Conservation (phyloP, 2,113 vertebrate species). For the Vimba vimba region DNA sequence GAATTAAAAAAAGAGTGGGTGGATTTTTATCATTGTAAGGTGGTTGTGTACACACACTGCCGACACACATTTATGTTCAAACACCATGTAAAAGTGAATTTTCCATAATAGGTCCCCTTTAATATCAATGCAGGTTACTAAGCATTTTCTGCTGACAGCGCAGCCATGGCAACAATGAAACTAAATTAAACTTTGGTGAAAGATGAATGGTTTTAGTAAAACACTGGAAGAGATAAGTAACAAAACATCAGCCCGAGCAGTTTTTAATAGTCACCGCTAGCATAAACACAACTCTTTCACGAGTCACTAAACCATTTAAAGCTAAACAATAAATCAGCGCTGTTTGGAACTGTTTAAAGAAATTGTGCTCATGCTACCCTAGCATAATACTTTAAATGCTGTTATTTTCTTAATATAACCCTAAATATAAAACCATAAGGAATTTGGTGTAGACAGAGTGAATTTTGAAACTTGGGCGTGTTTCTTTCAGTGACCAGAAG, state of each 20-base stretch:
- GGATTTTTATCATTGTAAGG: too few relatives aligned
- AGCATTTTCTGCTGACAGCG: background rate
- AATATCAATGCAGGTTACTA: background rate
- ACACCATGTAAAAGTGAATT: too few relatives aligned
- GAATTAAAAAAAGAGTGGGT: too few relatives aligned
- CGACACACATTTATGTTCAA: too few relatives aligned
- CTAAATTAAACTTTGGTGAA: background rate
- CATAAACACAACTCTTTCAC: background rate
- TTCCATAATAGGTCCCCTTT: too few relatives aligned
- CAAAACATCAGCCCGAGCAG: background rate
- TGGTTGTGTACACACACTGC: too few relatives aligned
- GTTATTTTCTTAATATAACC: background rate
- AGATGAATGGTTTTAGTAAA: background rate
- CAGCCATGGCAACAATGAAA: background rate
- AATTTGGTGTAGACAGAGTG: background rate
- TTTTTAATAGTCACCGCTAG: background rate
- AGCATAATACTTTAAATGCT: background rate
- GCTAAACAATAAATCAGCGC: background rate
- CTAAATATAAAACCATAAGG: background rate
- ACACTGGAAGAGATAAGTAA: background rate
- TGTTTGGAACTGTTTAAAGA: background rate
- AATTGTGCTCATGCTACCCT: background rate
- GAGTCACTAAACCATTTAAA: background rate
- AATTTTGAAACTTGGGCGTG: background rate
- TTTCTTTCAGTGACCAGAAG: conserved; percentile 28